These are phyloP conservation scores for Diacarnus erythraeanus DNA, from an alignment of 37 sponge, comb jelly and placozoan species.

Conservation along the genomic window DNA sequence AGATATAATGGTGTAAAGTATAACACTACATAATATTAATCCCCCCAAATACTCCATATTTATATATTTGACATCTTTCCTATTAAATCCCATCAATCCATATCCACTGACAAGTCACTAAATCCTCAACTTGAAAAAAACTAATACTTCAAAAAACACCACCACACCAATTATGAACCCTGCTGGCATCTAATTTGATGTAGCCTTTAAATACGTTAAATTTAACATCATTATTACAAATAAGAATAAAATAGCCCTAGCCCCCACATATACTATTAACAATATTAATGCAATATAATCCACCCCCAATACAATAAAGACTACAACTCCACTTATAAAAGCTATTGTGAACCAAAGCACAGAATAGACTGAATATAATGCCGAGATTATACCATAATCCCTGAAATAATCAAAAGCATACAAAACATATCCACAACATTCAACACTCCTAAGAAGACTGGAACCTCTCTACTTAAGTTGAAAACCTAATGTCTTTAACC, in stretches of 20 bases:
- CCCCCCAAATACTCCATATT: constrained; percentile 63
- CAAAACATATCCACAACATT: constrained; percentile 59
- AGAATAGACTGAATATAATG: constrained; percentile 68
- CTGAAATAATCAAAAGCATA: constrained; percentile 63
- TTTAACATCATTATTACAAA: constrained; percentile 88
- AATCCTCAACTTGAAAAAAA: not conserved
- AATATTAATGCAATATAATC: constrained; percentile 75
- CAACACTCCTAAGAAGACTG: constrained; percentile 64
- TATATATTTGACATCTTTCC: constrained; percentile 48
- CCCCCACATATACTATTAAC: constrained; percentile 81
- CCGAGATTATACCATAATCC: constrained; percentile 80
- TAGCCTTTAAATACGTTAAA: constrained; percentile 56
- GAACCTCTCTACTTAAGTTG: constrained; percentile 71
- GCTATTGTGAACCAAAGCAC: constrained; percentile 73
- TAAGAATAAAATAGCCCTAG: constrained; percentile 81
- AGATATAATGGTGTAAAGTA: constrained; percentile 72
- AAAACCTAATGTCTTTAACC: constrained; percentile 82
- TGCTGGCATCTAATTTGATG: constrained; percentile 48
- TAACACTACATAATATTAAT: constrained; percentile 71
- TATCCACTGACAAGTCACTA: not conserved
- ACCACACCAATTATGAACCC: constrained; percentile 69
- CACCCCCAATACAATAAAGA: constrained; percentile 75
- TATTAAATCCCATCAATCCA: constrained; percentile 24
- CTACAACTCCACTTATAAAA: constrained; percentile 61
- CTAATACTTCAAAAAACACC: constrained; percentile 44